A percentile compares a stretch with the other conserved stretches of the same genome.
Evolutionary conservation across 2,797 vertebrate species (phyloP).

Genomic region (Anguilla megastoma): DNA sequence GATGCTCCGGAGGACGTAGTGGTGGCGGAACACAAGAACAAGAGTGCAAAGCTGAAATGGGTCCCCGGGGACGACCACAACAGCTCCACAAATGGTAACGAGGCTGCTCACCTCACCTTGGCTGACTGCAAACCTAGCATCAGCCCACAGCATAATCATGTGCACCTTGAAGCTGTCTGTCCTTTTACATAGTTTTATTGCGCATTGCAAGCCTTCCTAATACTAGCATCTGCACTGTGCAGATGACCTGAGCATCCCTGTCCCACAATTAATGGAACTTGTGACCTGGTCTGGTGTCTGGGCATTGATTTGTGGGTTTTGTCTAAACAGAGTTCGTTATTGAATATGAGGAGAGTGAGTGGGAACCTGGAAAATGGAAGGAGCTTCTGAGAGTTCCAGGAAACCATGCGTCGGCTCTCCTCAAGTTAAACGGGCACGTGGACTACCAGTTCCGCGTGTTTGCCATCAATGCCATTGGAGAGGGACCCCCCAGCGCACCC

Average conservation of each 20-base stretch:
- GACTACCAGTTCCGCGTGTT: constrained; percentile 85
- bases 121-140: constrained; percentile 23
- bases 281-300: background rate
- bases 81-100: constrained; percentile 83
- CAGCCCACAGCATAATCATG: background rate
- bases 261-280: background rate
- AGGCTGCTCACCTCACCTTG: constrained; percentile 23
- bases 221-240: background rate
- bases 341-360: constrained; percentile 85
- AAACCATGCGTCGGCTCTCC: constrained; percentile 66
- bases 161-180: constrained; percentile 34
- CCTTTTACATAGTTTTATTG: constrained; percentile 39
- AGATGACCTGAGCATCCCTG: background rate
- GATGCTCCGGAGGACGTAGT: constrained; percentile 80
- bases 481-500: constrained; percentile 74
- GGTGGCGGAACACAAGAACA: constrained; percentile 80
- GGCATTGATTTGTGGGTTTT: constrained; percentile 45
- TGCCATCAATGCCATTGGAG: constrained; percentile 81
- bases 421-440: constrained; percentile 79
- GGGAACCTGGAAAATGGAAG: constrained; percentile 85
- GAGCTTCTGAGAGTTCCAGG: constrained; percentile 74
- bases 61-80: constrained; percentile 83
- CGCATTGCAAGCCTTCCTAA: background rate
- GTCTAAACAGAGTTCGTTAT: constrained; percentile 82
- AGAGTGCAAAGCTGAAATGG: constrained; percentile 87